phyloP scores from a whole-genome alignment of 2,888 invertebrate species.

The Drosophila stalkeri region DNA sequence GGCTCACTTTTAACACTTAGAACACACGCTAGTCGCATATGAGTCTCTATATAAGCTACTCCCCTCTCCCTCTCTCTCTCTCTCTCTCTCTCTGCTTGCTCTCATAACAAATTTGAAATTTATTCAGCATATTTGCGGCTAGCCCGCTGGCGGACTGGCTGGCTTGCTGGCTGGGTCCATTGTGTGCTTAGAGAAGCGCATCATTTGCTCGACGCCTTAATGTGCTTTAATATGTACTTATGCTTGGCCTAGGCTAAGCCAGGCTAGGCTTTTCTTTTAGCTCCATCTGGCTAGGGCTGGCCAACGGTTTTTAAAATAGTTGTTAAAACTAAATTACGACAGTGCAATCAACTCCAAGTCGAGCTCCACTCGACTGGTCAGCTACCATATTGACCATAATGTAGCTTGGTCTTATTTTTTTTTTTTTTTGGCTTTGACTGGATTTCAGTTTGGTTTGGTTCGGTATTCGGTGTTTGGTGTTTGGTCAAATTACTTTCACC shows the following conservation, averaged over 20 bases:
- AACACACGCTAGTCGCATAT: slow-evolving; percentile 57
- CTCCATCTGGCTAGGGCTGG: slow-evolving; percentile 51
- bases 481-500: slow-evolving; percentile 75
- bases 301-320: slow-evolving; percentile 68
- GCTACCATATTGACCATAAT: slow-evolving; percentile 30
- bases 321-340: slow-evolving; percentile 75
- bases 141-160: slow-evolving; percentile 2
- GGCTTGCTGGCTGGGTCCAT: slow-evolving; percentile 43
- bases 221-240: slow-evolving; percentile 80
- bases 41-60: not conserved
- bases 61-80: not conserved
- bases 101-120: slow-evolving; percentile 79
- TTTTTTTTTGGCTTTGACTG: slow-evolving; percentile 11
- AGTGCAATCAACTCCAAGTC: slow-evolving; percentile 58
- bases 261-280: slow-evolving; percentile 38
- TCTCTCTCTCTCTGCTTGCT: not conserved
- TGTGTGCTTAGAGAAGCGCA: slow-evolving; percentile 79
- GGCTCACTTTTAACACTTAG: slow-evolving; percentile 78
- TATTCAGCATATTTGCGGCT: slow-evolving; percentile 63
- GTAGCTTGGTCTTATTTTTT: slow-evolving; percentile 8
- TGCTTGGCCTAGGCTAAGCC: slow-evolving; percentile 31
- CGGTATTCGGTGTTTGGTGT: slow-evolving; percentile 5
- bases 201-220: slow-evolving; percentile 76
- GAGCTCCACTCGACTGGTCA: slow-evolving; percentile 54
- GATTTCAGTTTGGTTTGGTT: not conserved